These are phyloP conservation scores for Falco naumanni DNA, from an alignment of 2,797 vertebrate species.

Conservation along the genomic window DNA sequence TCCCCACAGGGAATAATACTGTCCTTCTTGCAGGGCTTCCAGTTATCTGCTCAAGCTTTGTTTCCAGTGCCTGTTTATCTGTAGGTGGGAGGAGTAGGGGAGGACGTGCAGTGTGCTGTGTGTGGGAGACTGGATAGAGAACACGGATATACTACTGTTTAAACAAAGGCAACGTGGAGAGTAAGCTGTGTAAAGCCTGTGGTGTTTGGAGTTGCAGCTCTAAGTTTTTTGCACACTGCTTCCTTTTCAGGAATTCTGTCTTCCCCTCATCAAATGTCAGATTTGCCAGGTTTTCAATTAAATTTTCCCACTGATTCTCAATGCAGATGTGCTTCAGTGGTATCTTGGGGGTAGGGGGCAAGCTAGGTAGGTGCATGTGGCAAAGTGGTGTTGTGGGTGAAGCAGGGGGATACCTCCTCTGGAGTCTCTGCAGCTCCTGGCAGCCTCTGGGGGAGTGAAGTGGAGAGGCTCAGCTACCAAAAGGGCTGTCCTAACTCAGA, in stretches of 20 bases:
- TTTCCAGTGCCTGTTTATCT: slow-evolving; percentile 7
- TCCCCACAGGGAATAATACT: background rate
- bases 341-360: background rate
- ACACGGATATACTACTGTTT: background rate
- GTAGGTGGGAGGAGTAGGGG: background rate
- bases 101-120: background rate
- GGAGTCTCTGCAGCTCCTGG: background rate
- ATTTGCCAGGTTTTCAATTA: background rate
- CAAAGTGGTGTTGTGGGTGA: background rate
- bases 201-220: background rate
- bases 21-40: background rate
- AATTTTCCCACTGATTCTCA: background rate
- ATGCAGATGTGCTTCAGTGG: background rate
- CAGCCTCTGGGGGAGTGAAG: background rate
- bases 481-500: background rate
- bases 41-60: background rate
- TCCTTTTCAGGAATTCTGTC: background rate
- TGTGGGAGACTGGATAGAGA: background rate
- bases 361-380: background rate
- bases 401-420: background rate
- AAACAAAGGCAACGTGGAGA: background rate
- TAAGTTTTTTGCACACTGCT: background rate
- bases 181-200: background rate
- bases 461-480: background rate
- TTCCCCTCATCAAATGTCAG: background rate